Evolutionary conservation across 2,113 vertebrate species (phyloP).

Genomic region (Platichthys stellatus): DNA sequence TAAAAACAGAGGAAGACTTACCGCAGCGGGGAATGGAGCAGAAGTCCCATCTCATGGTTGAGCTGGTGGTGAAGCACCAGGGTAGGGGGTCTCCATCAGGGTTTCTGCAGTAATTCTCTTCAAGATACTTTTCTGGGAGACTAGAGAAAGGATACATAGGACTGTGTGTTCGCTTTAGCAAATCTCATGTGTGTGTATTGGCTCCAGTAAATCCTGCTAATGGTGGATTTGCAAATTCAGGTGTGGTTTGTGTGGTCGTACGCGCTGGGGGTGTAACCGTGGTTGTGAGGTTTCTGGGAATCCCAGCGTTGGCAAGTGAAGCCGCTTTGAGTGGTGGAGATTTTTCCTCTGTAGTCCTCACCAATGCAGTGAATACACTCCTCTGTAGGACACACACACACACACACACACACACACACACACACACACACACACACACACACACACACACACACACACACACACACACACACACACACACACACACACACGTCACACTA

Average conservation of each 20-base stretch:
- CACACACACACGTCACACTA: too few species aligned
- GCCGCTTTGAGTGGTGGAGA: constrained; percentile 81
- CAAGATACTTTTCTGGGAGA: constrained; percentile 90
- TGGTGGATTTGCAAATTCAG: neutral
- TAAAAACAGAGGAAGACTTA: constrained; percentile 72
- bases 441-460: too few species aligned
- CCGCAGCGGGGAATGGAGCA: constrained; percentile 90
- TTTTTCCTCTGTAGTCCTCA: constrained; percentile 89
- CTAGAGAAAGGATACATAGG: constrained; percentile 66
- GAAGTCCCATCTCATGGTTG: constrained; percentile 89
- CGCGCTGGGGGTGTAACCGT: constrained; percentile 87
- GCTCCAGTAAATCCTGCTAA: neutral
- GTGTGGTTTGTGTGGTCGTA: constrained; percentile 67
- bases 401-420: neutral
- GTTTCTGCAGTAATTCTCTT: constrained; percentile 93
- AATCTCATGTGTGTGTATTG: neutral
- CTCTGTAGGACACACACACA: constrained; percentile 59
- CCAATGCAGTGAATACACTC: constrained; percentile 93
- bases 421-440: too few species aligned
- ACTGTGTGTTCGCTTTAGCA: neutral
- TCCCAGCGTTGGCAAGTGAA: constrained; percentile 86
- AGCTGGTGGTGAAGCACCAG: constrained; percentile 92
- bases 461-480: too few species aligned
- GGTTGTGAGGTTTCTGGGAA: constrained; percentile 88
- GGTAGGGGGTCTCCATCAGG: constrained; percentile 92